A percentile compares a stretch with the other conserved stretches of the same genome.
Evolutionary conservation across 2,113 vertebrate species (phyloP).

Genomic region (Piprites chloris): DNA sequence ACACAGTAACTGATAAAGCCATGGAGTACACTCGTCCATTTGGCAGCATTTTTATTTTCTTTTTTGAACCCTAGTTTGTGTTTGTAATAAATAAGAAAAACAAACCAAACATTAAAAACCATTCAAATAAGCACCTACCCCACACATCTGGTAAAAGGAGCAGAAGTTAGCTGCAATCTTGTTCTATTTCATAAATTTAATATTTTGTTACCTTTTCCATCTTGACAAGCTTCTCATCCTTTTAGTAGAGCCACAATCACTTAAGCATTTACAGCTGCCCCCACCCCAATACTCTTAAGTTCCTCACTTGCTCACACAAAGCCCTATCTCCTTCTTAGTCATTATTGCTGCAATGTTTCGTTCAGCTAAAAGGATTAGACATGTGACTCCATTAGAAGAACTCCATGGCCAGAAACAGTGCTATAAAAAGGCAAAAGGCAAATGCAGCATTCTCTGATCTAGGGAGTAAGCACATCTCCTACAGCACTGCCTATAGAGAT

Average conservation of each 20-base stretch:
- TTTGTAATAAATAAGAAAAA: neutral
- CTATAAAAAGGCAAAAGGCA: neutral
- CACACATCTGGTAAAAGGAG: neutral
- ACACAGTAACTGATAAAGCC: neutral
- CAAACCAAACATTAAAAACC: neutral
- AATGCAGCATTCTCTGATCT: neutral
- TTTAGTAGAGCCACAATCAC: neutral
- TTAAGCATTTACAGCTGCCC: neutral
- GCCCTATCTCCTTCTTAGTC: neutral
- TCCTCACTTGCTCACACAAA: neutral
- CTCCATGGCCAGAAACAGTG: neutral
- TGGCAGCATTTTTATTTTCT: neutral
- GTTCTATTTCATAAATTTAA: neutral
- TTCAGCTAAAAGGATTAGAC: neutral
- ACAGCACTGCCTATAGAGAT: neutral
- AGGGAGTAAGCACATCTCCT: neutral
- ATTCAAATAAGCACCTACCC: accelerated
- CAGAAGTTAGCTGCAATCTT: neutral
- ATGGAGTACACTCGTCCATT: neutral
- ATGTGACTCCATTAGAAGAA: neutral
- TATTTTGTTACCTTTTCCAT: neutral
- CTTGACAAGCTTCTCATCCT: neutral
- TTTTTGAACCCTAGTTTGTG: neutral
- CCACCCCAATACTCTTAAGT: neutral
- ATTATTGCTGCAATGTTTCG: neutral